A percentile compares a stretch with the other conserved stretches of the same genome.
Conservation (phyloP, 2,888 invertebrate species). For the Liodrosophila aerea region DNA sequence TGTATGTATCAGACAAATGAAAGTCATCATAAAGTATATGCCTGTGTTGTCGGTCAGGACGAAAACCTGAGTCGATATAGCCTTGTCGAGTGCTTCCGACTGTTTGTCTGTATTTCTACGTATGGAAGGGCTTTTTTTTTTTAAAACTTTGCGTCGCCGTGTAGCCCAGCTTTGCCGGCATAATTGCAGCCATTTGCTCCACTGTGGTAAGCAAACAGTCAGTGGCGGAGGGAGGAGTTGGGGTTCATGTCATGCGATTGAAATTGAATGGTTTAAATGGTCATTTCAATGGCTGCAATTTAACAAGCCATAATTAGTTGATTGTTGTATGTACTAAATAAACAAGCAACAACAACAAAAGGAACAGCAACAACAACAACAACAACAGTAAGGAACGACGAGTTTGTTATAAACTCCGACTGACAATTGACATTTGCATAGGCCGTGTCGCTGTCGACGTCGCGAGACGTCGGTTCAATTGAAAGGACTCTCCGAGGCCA, state of each 20-base stretch:
- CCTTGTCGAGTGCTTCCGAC: too few relatives aligned
- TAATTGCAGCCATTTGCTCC: too few relatives aligned
- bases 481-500: conserved; percentile 58
- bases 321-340: conserved; percentile 73
- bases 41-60: too few relatives aligned
- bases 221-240: neutral
- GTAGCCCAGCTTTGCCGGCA: too few relatives aligned
- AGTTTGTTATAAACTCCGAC: conserved; percentile 63
- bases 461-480: conserved; percentile 64
- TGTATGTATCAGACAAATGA: too few relatives aligned
- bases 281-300: conserved; percentile 78
- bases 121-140: too few relatives aligned
- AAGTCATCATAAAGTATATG: too few relatives aligned
- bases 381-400: conserved; percentile 36
- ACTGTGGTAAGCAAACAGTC: neutral
- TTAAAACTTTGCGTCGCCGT: too few relatives aligned
- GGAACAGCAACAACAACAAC: conserved; percentile 30
- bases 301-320: conserved; percentile 78
- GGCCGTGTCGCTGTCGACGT: conserved; percentile 44
- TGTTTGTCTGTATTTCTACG: too few relatives aligned
- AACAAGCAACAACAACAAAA: conserved; percentile 46
- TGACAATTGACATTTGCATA: conserved; percentile 78
- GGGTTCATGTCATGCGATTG: conserved; percentile 61
- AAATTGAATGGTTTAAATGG: conserved; percentile 79
- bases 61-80: too few relatives aligned